These are phyloP conservation scores for Puffinus mauretanicus DNA, from an alignment of 2,113 vertebrate species.

Conservation along the genomic window DNA sequence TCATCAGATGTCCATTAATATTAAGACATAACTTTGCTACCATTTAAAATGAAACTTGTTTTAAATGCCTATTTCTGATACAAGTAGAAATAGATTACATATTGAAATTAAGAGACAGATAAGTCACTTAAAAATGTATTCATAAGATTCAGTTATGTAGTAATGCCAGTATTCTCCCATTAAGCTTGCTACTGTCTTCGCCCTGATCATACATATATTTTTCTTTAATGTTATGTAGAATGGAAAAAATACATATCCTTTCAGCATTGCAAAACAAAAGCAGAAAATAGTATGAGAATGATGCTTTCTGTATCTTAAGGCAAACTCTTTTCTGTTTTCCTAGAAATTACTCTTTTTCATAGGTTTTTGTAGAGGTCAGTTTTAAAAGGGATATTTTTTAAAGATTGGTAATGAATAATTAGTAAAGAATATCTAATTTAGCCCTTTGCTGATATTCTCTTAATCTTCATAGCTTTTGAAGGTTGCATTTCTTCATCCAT, in stretches of 20 bases:
- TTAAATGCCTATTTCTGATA: neutral
- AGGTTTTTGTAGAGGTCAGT: neutral
- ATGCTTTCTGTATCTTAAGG: neutral
- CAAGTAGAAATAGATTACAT: neutral
- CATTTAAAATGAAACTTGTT: neutral
- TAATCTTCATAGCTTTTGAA: neutral
- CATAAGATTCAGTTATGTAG: neutral
- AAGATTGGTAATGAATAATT: neutral
- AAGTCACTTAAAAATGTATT: neutral
- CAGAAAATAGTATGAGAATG: neutral
- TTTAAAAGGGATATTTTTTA: neutral
- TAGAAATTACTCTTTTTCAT: neutral
- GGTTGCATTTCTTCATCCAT: neutral
- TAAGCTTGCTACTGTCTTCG: neutral
- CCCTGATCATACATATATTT: neutral
- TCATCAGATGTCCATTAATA: neutral
- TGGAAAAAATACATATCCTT: neutral
- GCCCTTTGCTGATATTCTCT: neutral
- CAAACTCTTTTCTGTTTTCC: neutral
- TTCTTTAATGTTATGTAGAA: neutral
- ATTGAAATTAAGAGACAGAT: neutral
- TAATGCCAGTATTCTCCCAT: neutral
- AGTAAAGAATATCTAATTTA: neutral
- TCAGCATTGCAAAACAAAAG: neutral
- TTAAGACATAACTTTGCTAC: neutral